Evolutionary conservation across 2,888 invertebrate species (phyloP).

Genomic region (Thecocarcelia acutangulata): DNA sequence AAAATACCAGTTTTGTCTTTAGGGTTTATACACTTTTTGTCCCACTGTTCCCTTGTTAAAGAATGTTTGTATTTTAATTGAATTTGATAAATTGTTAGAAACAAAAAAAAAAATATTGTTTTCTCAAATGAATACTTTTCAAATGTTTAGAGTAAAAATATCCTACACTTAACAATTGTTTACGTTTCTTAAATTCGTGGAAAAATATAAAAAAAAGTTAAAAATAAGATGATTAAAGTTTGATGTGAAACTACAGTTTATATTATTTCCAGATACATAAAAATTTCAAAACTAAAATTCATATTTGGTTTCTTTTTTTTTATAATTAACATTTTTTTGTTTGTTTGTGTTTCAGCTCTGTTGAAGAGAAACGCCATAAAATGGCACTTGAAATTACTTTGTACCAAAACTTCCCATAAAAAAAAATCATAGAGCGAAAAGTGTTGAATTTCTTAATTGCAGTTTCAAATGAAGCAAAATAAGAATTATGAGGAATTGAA

Average conservation of each 20-base stretch:
- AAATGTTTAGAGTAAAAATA: constrained; percentile 9
- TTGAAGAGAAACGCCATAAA: constrained; percentile 17
- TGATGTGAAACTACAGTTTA: constrained; percentile 14
- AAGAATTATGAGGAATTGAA: constrained; percentile 30
- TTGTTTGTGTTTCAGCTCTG: not conserved
- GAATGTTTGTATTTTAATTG: no score
- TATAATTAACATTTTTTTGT: no score
- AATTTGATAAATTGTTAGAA: no score
- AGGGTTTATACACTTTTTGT: no score
- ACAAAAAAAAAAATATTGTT: not conserved
- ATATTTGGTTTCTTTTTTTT: not conserved
- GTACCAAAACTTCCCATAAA: constrained; percentile 33
- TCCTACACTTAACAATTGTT: constrained; percentile 27
- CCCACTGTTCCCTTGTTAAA: no score
- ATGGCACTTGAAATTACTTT: constrained; percentile 45
- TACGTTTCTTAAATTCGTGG: constrained; percentile 60
- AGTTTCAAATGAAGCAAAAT: constrained; percentile 24
- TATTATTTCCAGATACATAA: not conserved
- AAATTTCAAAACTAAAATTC: constrained; percentile 15
- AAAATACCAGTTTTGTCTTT: no score
- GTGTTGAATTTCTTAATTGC: constrained; percentile 57
- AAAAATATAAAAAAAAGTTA: constrained; percentile 28
- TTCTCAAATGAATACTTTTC: not conserved
- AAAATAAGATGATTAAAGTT: constrained; percentile 11
- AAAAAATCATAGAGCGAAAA: constrained; percentile 30